Conservation (phyloP, 1,140 invertebrate genomes). For the Musca domestica region DNA sequence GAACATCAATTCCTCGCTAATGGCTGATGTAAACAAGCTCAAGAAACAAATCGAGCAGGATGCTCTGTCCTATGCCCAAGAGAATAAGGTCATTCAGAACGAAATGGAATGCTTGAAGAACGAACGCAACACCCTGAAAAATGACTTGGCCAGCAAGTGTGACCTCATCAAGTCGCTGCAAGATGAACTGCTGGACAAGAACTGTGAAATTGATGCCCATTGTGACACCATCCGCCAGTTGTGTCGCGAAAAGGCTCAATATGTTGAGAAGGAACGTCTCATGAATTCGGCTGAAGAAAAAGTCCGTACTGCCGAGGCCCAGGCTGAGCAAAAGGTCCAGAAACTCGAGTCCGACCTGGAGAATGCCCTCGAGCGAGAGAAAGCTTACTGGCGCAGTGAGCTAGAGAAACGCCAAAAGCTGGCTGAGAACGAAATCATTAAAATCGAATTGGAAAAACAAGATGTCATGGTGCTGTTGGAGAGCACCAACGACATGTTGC, state of each 20-base stretch:
- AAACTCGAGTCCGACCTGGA: conserved; percentile 53
- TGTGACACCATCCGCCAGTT: conserved; percentile 47
- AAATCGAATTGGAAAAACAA: conserved; percentile 57
- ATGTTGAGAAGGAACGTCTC: conserved; percentile 43
- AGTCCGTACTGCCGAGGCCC: conserved; percentile 38
- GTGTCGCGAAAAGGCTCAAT: conserved; percentile 48
- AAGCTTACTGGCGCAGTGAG: conserved; percentile 53
- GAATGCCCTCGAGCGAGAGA: conserved; percentile 52
- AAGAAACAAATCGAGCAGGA: conserved; percentile 49
- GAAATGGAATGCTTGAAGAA: conserved; percentile 47
- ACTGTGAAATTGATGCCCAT: conserved; percentile 48
- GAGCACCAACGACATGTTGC: conserved; percentile 49
- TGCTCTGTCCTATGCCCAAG: conserved; percentile 44
- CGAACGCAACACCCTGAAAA: conserved; percentile 51
- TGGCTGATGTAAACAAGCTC: conserved; percentile 35
- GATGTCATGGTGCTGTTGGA: conserved; percentile 53
- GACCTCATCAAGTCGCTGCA: conserved; percentile 47
- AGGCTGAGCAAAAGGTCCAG: conserved; percentile 53
- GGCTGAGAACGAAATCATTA: conserved; percentile 57
- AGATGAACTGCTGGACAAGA: conserved; percentile 51
- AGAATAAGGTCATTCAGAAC: conserved; percentile 38
- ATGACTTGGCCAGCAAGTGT: conserved; percentile 52
- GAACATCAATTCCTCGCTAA: conserved; percentile 36
- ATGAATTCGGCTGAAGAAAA: conserved; percentile 46
- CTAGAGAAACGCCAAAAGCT: conserved; percentile 58